Conservation (phyloP, 2,113 vertebrate species). For the Manacus vitellinus region DNA sequence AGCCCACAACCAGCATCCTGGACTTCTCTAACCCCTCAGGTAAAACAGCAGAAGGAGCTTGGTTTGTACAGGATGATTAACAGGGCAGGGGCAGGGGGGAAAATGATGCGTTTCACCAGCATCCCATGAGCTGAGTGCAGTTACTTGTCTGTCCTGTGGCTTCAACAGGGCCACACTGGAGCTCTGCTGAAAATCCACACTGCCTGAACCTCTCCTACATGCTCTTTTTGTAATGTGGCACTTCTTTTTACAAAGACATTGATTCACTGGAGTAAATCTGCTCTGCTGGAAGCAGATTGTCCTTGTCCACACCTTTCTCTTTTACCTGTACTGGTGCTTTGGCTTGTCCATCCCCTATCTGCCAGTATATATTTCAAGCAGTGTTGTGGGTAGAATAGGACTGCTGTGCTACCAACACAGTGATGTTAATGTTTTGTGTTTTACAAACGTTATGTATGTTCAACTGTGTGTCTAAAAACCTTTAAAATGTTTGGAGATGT, state of each 20-base stretch:
- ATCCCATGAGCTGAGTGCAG: accelerated
- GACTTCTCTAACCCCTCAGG: slow-evolving; percentile 95
- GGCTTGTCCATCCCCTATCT: neutral
- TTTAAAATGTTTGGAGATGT: neutral
- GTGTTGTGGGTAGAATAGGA: neutral
- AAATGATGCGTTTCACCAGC: accelerated
- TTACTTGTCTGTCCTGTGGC: neutral
- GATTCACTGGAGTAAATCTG: neutral
- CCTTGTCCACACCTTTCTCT: neutral
- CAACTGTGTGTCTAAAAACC: neutral
- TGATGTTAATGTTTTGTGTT: neutral
- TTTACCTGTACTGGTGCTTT: neutral
- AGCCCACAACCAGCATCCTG: slow-evolving; percentile 87
- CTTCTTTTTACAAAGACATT: neutral
- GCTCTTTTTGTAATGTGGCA: neutral
- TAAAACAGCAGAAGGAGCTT: slow-evolving; percentile 43
- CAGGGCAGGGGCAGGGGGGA: neutral
- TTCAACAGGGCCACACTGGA: neutral
- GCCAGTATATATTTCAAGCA: neutral
- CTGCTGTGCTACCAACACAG: neutral
- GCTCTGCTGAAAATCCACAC: neutral
- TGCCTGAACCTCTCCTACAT: neutral
- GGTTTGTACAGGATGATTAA: neutral
- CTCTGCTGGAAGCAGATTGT: neutral
- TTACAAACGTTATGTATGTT: accelerated